Evolutionary conservation across 1,140 invertebrate genomes (phyloP), one percentile per base, ranked within the genome.

Genomic region (Brachionus asplanchnoidis): DNA sequence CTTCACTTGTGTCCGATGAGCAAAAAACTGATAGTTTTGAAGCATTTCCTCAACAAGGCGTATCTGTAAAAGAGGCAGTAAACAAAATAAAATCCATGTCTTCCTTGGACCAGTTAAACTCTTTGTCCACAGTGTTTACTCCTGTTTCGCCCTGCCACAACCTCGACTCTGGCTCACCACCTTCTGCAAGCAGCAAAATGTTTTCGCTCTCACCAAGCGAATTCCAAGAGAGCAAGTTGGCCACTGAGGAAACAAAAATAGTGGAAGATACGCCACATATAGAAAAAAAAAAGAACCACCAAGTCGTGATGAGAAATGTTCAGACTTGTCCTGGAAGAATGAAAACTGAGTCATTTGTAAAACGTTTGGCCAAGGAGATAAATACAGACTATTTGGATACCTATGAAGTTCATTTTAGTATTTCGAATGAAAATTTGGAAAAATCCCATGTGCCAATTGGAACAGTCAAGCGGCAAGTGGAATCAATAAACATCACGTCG

Each of bases 401-500:
- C 3, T 73, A 42, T 42, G 68, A 77, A 26, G 73, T 77, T 50
- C 42, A 77, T 50, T 77, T 77, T 77, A 53, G 20, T 26, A 50
- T 77, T 26, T 77, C 73, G 14, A 77, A 50, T 77, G 73, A 77
- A 50, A 77, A 46, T 26, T 77, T 77, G 42, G 42, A 77, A 77
- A 46, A 77, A 12, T 53, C 44, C 5, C 40, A 44, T 46, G 20
- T 65, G n/a, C 79, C 79, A 3, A 17, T 60, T 12, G 79, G 79
- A 14, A 60, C 65, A 40, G 79, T 82, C 2, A 82, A 82, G 42
- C 20, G 79, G 9, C 79, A 82, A 68, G 79, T 82, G 6, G 79
- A 82, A 23, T 65, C 50, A 8, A 82, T 82, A 36, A 82, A 82
- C 36, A 65, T 82, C 14, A 82, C 56, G 44, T 82, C 79, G 26